phyloP scores from a whole-genome alignment of 2,888 invertebrate species.

The Melinaea menophilus region DNA sequence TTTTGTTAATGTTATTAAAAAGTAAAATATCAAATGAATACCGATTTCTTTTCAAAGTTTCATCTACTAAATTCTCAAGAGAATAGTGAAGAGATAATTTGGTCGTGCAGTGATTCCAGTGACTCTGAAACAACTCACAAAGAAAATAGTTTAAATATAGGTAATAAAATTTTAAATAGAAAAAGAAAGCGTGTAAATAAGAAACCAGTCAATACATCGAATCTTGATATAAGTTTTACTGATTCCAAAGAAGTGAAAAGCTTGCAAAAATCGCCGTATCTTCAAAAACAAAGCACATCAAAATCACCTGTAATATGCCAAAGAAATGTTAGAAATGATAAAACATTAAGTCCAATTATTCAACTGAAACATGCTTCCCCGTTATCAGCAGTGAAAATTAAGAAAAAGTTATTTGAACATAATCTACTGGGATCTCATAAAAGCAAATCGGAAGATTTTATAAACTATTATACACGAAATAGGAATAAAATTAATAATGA shows the following conservation, averaged over 20 bases:
- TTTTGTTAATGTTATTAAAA: conserved; percentile 1
- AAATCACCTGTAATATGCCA: conserved; percentile 46
- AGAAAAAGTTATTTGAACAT: conserved; percentile 47
- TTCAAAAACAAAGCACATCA: conserved; percentile 29
- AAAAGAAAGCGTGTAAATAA: conserved; percentile 53
- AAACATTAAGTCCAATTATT: conserved; percentile 53
- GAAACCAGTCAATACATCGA: conserved; percentile 42
- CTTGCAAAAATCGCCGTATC: conserved; percentile 12
- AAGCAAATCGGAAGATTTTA: background rate
- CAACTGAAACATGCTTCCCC: conserved; percentile 41
- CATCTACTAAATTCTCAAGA: conserved; percentile 58
- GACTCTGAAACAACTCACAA: conserved; percentile 47
- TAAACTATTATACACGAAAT: too few relatives aligned
- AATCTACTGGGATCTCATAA: background rate
- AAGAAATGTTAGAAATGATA: conserved; percentile 19
- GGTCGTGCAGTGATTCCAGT: conserved; percentile 64
- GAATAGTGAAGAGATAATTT: conserved; percentile 54
- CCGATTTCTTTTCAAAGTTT: conserved; percentile 53
- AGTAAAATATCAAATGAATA: conserved; percentile 53
- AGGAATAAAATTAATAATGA: too few relatives aligned
- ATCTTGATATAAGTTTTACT: conserved; percentile 51
- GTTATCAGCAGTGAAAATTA: conserved; percentile 40
- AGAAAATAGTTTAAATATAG: conserved; percentile 33
- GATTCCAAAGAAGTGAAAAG: conserved; percentile 37
- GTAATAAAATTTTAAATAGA: conserved; percentile 32